Evolutionary conservation across 2,888 invertebrate species (phyloP), one percentile per base, ranked within the genome.

Genomic region (Drosophila demipolita): DNA sequence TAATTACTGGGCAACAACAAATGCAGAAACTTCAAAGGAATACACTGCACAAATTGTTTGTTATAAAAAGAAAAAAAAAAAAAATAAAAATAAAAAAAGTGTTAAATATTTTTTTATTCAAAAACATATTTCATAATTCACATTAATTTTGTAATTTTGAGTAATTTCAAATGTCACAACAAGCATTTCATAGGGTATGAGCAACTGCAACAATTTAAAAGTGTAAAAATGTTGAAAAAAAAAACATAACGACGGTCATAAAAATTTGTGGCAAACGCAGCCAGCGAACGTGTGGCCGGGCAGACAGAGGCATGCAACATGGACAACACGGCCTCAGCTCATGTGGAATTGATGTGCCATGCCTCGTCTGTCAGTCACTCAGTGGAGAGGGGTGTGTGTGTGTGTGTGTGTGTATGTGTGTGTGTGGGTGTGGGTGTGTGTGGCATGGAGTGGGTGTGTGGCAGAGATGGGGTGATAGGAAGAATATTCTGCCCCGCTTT

Each of bases 291-390:
- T 33, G 66, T 32, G 52, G 42, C 42, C n/a, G 35, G 59, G n/a
- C 11, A 55, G 26, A 49, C 20, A 26, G 65, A 17, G 45, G 36
- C 79, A 66, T 69, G 79, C 54, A 78, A 76, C 82, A 85, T 70
- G 83, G 73, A 81, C 81, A 69, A 55, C 81, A 80, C 69, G 69
- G 76, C 78, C 76, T 78, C 85, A 85, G 78, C 89, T 89, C 89
- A 85, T 85, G 85, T 85, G 85, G 89, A 88, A 88, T 85, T 85
- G 85, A 85, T 85, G 85, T 85, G 87, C 82, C 84, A 89, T 82
- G 89, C 82, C 84, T 78, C 76, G 84, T 76, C 84, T 77, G 83
- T 79, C 87, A 66, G 69, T 72, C 72, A 66, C 59, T 26, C 69
- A 58, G 62, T 66, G n/a, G 17, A 55, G 49, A 54, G 49, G 67